Conservation (phyloP, 1,140 invertebrate genomes). For the Adelges cooleyi region DNA sequence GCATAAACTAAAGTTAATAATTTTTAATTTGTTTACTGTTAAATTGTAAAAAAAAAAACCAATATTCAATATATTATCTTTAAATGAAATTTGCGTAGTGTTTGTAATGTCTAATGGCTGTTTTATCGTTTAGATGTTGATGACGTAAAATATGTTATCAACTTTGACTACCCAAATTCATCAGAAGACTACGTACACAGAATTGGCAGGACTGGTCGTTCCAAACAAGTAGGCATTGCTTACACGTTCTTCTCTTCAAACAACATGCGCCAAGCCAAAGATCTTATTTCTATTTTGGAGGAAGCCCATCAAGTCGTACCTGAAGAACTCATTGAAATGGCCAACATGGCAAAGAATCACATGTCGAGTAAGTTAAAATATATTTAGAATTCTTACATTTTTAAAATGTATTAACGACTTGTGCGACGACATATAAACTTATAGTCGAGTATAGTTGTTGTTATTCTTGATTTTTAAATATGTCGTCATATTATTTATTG, state of each 20-base stretch:
- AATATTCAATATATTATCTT: too few relatives aligned
- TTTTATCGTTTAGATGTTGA: slow-evolving; percentile 99
- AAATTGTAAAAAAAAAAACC: too few relatives aligned
- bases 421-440: too few relatives aligned
- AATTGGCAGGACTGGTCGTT: slow-evolving; percentile 93
- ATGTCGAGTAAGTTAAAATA: slow-evolving; percentile 30
- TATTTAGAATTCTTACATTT: not conserved
- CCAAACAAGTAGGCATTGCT: slow-evolving; percentile 89
- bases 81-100: too few relatives aligned
- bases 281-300: slow-evolving; percentile 80
- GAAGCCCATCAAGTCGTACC: slow-evolving; percentile 90
- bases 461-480: not conserved
- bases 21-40: too few relatives aligned
- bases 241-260: slow-evolving; percentile 97
- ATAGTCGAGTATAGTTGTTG: not conserved
- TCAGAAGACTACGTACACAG: slow-evolving; percentile 99
- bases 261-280: slow-evolving; percentile 83
- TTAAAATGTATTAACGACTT: not conserved
- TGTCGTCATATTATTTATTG: not conserved
- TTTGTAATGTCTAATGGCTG: slow-evolving; percentile 97
- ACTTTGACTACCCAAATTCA: slow-evolving; percentile 98
- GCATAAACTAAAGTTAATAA: too few relatives aligned
- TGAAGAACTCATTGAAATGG: slow-evolving; percentile 54
- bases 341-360: slow-evolving; percentile 35
- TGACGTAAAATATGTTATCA: slow-evolving; percentile 99